A percentile compares a stretch with the other conserved stretches of the same genome.
Conservation (phyloP, 2,113 vertebrate genomes). For the Gymnorhina tibicen region DNA sequence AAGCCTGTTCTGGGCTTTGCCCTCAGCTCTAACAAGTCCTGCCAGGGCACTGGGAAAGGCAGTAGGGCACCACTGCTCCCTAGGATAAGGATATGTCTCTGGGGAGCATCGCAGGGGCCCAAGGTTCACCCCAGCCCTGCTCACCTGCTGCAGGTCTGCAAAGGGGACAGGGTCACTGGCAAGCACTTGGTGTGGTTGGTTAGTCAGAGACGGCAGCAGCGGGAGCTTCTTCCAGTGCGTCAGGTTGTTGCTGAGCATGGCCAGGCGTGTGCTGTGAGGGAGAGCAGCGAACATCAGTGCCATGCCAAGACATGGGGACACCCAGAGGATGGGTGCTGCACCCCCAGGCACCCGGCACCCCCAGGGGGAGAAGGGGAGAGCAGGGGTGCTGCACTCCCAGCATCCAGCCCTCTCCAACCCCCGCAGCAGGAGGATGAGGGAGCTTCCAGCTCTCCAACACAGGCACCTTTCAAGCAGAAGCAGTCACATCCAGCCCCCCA, state of each 20-base stretch:
- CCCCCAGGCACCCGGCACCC: fast-evolving
- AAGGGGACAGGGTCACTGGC: slow-evolving; percentile 89
- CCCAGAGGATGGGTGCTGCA: background rate
- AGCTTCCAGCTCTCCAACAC: background rate
- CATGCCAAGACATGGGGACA: background rate
- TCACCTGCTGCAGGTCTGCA: slow-evolving; percentile 91
- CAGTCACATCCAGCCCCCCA: background rate
- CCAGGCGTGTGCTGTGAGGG: slow-evolving; percentile 80
- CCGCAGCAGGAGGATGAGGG: background rate
- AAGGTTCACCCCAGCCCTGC: background rate
- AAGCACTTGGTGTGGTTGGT: slow-evolving; percentile 93
- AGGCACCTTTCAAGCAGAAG: background rate
- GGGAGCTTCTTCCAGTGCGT: slow-evolving; percentile 88
- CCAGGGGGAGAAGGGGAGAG: background rate
- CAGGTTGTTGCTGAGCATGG: slow-evolving; percentile 83
- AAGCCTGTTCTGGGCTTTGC: background rate
- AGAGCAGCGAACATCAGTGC: background rate
- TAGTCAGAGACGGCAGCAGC: slow-evolving; percentile 86
- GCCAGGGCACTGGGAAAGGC: background rate
- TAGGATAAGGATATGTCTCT: background rate
- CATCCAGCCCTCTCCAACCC: background rate
- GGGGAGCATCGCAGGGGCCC: background rate
- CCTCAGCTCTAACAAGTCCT: background rate
- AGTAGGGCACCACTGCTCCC: background rate
- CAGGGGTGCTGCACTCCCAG: background rate